Evolutionary conservation across 2,113 vertebrate species (phyloP), one percentile per base, ranked within the genome.

Genomic region (Pipra filicauda): DNA sequence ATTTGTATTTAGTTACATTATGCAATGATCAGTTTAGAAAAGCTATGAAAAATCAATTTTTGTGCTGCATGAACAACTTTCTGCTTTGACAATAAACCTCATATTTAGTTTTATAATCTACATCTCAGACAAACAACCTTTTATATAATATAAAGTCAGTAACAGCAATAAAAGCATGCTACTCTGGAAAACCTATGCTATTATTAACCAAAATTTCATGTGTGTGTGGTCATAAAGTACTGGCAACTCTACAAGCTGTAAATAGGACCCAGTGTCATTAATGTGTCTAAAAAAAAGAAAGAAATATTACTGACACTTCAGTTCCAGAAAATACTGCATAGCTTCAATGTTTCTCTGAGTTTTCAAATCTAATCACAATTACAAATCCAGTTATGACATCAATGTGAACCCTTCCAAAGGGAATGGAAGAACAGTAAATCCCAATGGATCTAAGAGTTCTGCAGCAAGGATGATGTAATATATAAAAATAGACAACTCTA

Each of bases 381-480:
- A 95, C 94, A 95, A 95, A 91, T 91, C 88, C 96, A 97, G 95
- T 97, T 97, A 96, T 66, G 59, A 96, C 94, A 98, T 96, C 90
- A 97, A 95, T 92, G 75, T 92, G 94, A 97, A 93, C 93, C 87
- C 93, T 98, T 97, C 95, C 95, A 97, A 97, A 93, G 58, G 75
- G 88, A 97, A 96, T 94, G 83, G 92, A 97, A 97, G 96, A 98
- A 96, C 85, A 97, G 93, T 78, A 97, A 98, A 97, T 98, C 97
- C 97, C 98, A 97, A 91, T 54, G 90, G 97, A 96, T 89, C 89
- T 9, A 39, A 8, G 55, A 92, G 89, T 87, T 97, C 97, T 97
- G 94, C 95, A 96, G 97, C 87, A 97, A 66, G 80, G 96, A 97
- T 98, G 98, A 98, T 97, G 97, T 97, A 97, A 98, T 96, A 95